phyloP scores from a whole-genome alignment of 2,113 vertebrate genomes.

The Tangachromis dhanisi region DNA sequence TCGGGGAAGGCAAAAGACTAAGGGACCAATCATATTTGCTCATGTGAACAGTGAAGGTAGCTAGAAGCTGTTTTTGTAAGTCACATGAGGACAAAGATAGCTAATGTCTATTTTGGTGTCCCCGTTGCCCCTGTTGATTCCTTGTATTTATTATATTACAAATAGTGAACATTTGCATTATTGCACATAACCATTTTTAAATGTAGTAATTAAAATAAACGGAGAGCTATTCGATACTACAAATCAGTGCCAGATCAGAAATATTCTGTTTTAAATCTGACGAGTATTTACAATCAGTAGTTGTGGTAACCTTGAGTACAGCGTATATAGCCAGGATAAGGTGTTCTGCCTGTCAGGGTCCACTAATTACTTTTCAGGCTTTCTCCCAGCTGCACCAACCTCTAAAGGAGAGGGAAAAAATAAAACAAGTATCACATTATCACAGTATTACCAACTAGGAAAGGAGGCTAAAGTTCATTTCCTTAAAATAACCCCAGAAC shows the following conservation, averaged over 20 bases:
- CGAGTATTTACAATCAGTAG: background rate
- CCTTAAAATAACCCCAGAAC: background rate
- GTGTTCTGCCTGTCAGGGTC: background rate
- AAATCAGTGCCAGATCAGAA: background rate
- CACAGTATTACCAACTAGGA: background rate
- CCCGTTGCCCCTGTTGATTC: background rate
- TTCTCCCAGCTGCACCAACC: background rate
- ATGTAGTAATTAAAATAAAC: background rate
- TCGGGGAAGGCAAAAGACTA: background rate
- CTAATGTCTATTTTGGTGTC: slow-evolving; percentile 7
- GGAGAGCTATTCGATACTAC: background rate
- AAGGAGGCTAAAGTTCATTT: background rate
- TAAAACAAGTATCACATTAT: background rate
- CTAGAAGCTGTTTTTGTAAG: background rate
- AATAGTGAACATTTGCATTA: background rate
- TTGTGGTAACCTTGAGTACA: background rate
- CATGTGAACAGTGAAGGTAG: background rate
- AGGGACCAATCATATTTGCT: background rate
- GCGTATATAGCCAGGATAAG: background rate
- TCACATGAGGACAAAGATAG: slow-evolving; percentile 21
- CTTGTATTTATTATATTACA: background rate
- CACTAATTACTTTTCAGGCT: background rate
- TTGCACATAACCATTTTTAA: background rate
- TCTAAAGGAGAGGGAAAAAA: background rate
- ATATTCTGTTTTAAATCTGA: background rate